Evolutionary conservation across 1,140 invertebrate species (phyloP), one percentile per base, ranked within the genome.

Genomic region (Caerostris darwini): DNA sequence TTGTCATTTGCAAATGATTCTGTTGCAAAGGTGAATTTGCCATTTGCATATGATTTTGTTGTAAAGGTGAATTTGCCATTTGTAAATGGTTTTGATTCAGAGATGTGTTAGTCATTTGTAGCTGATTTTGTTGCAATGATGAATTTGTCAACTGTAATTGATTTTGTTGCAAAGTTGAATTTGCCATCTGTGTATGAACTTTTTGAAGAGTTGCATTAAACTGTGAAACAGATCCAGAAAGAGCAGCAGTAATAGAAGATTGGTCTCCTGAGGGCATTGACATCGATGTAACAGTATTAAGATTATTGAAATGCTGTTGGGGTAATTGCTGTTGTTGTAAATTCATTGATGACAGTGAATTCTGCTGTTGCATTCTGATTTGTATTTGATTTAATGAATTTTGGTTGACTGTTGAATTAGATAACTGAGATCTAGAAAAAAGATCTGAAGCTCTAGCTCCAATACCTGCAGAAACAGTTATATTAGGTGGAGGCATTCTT

Each of bases 401-500:
- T 58, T 94, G 94, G 54, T 92, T 94, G 19, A 94, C 53, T 71
- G 89, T 61, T 54, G 94, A 85, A 61, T 50, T 90, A 10, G 89
- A 58, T n/a, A 92, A 10, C 34, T 94, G 94, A 67, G 87, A 90
- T 34, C 94, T 64, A 81, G 94, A 56, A 58, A 94, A 94, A 17
- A 94, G n/a, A 12, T 94, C 94, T 58, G 93, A 83, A 64, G 81
- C 69, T 81, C 94, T 58, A 8, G 85, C 56, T 54, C 77, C 58
- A 83, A 61, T 67, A 93, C 90, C 90, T 10, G 92, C 34, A 34
- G 83, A 85, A 54, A 94, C 77, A 90, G 94, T 94, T 5, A 94
- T 88, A 77, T 94, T 94, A 7, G 90, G 94, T 50, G 94, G 90
- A 12, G 90, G 85, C 87, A 94, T 94, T 53, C 91, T 19, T 54